Conservation (phyloP, 1,140 invertebrate species). For the Gyrodactylus bullatarudis region DNA sequence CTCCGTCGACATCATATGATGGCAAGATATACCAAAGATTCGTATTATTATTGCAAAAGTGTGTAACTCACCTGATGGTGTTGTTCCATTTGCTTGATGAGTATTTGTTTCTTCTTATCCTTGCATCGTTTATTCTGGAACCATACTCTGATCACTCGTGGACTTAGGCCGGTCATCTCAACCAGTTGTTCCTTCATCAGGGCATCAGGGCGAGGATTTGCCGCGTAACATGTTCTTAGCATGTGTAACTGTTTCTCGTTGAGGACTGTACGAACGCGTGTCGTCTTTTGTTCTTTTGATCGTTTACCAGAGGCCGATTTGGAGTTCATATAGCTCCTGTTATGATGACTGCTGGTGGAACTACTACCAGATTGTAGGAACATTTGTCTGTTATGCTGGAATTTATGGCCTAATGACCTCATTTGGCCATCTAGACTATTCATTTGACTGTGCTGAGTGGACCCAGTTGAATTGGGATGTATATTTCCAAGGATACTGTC, state of each 20-base stretch:
- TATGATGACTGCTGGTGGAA: neutral
- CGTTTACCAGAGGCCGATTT: constrained; percentile 3
- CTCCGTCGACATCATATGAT: too few relatives aligned
- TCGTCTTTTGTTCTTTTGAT: constrained; percentile 34
- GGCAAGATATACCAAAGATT: too few relatives aligned
- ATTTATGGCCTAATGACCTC: neutral
- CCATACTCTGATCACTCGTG: constrained; percentile 79
- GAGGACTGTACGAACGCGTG: constrained; percentile 70
- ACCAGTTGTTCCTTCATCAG: constrained; percentile 96
- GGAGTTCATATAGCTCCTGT: neutral
- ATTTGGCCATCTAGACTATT: neutral
- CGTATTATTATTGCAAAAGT: too few relatives aligned
- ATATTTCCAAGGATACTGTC: neutral
- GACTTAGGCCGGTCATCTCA: constrained; percentile 80
- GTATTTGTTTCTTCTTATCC: constrained; percentile 46
- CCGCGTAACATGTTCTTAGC: constrained; percentile 50
- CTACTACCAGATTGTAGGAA: neutral
- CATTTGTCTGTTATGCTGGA: neutral
- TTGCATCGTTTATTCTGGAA: constrained; percentile 95
- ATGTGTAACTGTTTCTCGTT: constrained; percentile 95
- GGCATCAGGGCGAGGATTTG: constrained; percentile 82
- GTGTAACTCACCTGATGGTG: constrained; percentile 4
- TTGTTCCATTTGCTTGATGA: constrained; percentile 7
- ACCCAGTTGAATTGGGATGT: neutral
- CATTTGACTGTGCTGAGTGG: neutral